A percentile compares a stretch with the other conserved stretches of the same genome.
These are phyloP conservation scores for Echinometra lucunter DNA, from an alignment of 53 echinoderm and acorn worm species.

Conservation along the genomic window DNA sequence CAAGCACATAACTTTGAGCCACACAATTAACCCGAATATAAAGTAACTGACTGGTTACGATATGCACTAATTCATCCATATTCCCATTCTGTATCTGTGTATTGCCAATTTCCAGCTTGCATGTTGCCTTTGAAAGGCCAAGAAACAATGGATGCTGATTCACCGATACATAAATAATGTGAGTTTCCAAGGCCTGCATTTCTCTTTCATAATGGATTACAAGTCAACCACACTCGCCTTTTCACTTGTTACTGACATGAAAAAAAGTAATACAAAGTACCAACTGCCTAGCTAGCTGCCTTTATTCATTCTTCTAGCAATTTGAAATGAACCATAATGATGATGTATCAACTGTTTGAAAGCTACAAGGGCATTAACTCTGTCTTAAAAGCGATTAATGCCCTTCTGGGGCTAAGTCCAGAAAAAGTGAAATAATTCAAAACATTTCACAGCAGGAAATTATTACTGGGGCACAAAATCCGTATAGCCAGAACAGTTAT, in stretches of 20 bases:
- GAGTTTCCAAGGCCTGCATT: background rate
- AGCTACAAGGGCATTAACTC: background rate
- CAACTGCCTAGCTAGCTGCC: background rate
- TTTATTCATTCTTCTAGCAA: background rate
- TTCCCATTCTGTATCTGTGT: background rate
- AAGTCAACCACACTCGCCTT: background rate
- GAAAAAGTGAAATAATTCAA: too few relatives aligned
- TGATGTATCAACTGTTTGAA: background rate
- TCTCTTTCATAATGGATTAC: background rate
- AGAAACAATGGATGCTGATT: background rate
- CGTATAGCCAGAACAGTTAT: background rate
- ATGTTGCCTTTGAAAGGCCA: background rate
- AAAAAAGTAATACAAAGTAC: background rate
- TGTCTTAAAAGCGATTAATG: background rate
- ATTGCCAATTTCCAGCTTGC: background rate
- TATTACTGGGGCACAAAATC: too few relatives aligned
- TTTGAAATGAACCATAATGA: background rate
- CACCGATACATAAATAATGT: constrained; percentile 33
- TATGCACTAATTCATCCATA: background rate
- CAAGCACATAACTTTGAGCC: background rate
- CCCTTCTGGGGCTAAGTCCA: background rate
- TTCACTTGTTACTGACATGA: background rate
- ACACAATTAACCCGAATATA: background rate
- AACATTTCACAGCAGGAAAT: too few relatives aligned
- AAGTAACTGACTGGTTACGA: background rate